Evolutionary conservation across 1,140 invertebrate species (phyloP).

Genomic region (Drosophila asahinai): DNA sequence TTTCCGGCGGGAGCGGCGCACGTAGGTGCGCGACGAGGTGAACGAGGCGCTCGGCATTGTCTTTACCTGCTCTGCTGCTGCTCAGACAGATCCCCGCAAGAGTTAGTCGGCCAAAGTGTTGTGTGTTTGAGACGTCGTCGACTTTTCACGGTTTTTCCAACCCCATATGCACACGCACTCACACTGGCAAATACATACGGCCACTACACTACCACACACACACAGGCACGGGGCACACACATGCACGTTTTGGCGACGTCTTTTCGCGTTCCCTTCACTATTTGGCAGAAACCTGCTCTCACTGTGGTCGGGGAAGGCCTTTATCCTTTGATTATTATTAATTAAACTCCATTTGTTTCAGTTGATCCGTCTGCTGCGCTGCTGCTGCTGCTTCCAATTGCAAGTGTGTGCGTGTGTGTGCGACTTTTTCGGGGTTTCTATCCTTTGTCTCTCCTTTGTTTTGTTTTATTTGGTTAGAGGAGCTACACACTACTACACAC

Average conservation of each 20-base stretch:
- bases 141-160: conserved; percentile 76
- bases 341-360: conserved; percentile 59
- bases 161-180: conserved; percentile 72
- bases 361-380: conserved; percentile 53
- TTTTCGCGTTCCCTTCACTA: conserved; percentile 65
- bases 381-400: conserved; percentile 63
- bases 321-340: conserved; percentile 23
- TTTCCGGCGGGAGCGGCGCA: conserved; percentile 92
- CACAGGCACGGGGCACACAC: conserved; percentile 30
- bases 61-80: conserved; percentile 14
- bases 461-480: conserved; percentile 81
- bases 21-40: conserved; percentile 94
- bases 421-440: conserved; percentile 79
- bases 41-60: conserved; percentile 96
- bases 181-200: conserved; percentile 56
- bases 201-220: conserved; percentile 44
- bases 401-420: conserved; percentile 50
- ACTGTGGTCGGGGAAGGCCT: conserved; percentile 1
- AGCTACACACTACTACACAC: conserved; percentile 57
- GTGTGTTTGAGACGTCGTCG: conserved; percentile 35
- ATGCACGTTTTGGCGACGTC: conserved; percentile 47
- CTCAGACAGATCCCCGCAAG: conserved; percentile 27
- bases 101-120: conserved; percentile 40
- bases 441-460: conserved; percentile 82
- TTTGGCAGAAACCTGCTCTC: conserved; percentile 6